These are phyloP conservation scores for Drosophila algonquin DNA, from an alignment of 2,888 invertebrate species.

Conservation along the genomic window DNA sequence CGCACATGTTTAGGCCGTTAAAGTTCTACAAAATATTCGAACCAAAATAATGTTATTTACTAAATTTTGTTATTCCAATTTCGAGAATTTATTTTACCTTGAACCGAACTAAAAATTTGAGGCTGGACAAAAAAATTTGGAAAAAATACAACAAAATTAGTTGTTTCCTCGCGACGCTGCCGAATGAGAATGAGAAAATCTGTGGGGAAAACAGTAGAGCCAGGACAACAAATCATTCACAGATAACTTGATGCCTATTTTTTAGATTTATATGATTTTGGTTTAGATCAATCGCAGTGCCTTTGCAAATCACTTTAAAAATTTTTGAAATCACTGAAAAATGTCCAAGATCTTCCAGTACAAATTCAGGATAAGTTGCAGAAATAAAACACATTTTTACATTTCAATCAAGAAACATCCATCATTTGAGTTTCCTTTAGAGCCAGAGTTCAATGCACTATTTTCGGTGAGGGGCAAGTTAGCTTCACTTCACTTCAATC, in stretches of 20 bases:
- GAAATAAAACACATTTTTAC: not conserved
- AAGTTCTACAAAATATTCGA: not conserved
- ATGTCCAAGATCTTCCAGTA: too few relatives aligned
- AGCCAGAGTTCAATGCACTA: not conserved
- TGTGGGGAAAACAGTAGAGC: too few relatives aligned
- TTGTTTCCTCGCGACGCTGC: not conserved
- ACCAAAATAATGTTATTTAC: not conserved
- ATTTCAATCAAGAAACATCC: too few relatives aligned
- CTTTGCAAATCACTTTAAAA: not conserved
- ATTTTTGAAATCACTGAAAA: too few relatives aligned
- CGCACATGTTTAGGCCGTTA: constrained; percentile 18
- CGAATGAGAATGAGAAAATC: constrained; percentile 3
- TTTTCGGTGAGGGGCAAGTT: not conserved
- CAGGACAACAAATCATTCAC: not conserved
- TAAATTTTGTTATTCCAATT: not conserved
- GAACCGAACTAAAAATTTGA: constrained; percentile 7
- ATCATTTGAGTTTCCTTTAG: not conserved
- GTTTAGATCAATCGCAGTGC: not conserved
- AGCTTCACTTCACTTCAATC: not conserved
- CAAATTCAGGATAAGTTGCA: too few relatives aligned
- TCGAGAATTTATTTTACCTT: not conserved
- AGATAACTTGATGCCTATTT: not conserved
- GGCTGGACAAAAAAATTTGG: constrained; percentile 17
- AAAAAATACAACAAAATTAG: constrained; percentile 18
- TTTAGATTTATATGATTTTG: not conserved